Evolutionary conservation across 30 jellyfish, hydroid and myxozoan species (phyloP), one percentile per base, ranked within the genome.

Genomic region (Morbakka virulenta): DNA sequence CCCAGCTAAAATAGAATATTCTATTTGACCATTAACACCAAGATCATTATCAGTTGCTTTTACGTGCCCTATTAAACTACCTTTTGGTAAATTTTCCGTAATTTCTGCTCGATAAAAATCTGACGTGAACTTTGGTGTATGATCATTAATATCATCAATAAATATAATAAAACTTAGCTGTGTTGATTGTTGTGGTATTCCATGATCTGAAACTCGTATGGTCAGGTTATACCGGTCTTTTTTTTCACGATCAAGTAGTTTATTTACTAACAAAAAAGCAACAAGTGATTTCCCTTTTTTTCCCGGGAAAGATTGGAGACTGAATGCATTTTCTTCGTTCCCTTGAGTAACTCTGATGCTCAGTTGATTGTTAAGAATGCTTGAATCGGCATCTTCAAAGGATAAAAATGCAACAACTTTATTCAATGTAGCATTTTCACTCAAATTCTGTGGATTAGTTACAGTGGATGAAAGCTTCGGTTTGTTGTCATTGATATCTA

Each of bases 91-190:
- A 0, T 81, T 80, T 68, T 86, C 96, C 4, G n/a, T 31, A 3
- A 86, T 63, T 17, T 20, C 41, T 48, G 85, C 32, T 1, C 29
- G 12, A 48, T 86, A 72, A 4, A 2, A 3, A 1, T 34, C 21
- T 62, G 57, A 52, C 28, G 24, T 62, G 48, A 86, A 86, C 6
- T 20, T 74, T 0, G 96, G 96, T 24, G 32, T 51, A 78, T 83
- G 71, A 69, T 89, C 97, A 78, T 89, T 89, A 2, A 23, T 89
- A 69, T 89, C 97, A 17, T 3, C 48, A n/a, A 82, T 80, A 34
- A 26, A 13, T 4, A 89, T 35, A 0, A 28, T 9, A 33, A 87
- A 48, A 2, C 69, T 61, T 52, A 17, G 50, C 26, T 62, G 69
- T 3, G 95, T 2, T 6, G 76, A 26, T 57, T 82, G 33, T 21